These are phyloP conservation scores for Notarius lentiginosus DNA, from an alignment of 2,113 vertebrate species.

Conservation along the genomic window DNA sequence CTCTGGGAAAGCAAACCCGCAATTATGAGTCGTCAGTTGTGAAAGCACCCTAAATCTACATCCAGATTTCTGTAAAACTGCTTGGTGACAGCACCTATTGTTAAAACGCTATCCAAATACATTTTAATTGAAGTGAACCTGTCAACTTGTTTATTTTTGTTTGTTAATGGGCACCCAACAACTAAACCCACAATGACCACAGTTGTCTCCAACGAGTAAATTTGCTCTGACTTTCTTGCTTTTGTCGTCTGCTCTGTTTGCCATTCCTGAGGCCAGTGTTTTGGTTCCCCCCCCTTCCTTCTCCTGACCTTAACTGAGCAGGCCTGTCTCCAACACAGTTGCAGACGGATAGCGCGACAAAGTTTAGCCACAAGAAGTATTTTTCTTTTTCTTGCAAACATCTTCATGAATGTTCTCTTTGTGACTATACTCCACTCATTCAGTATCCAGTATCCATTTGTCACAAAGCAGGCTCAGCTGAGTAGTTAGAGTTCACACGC, in stretches of 20 bases:
- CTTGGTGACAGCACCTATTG: neutral
- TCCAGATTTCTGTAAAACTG: neutral
- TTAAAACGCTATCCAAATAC: neutral
- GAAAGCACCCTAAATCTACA: neutral
- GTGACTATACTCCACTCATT: neutral
- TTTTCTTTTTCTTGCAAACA: neutral
- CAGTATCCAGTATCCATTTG: neutral
- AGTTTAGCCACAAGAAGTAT: slow-evolving; percentile 7
- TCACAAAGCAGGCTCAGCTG: neutral
- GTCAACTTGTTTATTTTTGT: neutral
- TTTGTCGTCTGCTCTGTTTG: neutral
- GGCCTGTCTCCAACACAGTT: neutral
- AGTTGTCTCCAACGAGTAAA: neutral
- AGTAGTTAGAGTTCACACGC: neutral
- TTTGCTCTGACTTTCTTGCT: neutral
- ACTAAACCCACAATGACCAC: neutral
- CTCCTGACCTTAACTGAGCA: neutral
- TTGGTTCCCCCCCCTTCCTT: neutral
- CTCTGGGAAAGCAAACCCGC: neutral
- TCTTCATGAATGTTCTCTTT: neutral
- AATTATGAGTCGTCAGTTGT: neutral
- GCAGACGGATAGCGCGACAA: neutral
- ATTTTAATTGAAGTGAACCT: neutral
- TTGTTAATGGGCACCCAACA: neutral
- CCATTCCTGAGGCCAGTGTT: slow-evolving; percentile 10